phyloP scores from a whole-genome alignment of 1,140 invertebrate genomes.

The Drosophila mauritiana region DNA sequence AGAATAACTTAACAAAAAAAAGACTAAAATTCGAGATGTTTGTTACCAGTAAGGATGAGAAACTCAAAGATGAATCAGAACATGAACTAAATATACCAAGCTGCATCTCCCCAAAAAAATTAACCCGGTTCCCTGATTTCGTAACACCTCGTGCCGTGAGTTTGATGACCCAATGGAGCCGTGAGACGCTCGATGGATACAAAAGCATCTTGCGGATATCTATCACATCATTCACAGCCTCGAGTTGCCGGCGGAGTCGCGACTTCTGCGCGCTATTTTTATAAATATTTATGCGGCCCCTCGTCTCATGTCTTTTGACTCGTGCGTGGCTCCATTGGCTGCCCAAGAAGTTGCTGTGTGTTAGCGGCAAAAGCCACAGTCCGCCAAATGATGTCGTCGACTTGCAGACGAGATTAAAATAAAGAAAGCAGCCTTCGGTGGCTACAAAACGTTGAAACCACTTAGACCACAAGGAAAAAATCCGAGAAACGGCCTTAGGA shows the following conservation, averaged over 20 bases:
- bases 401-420: slow-evolving; percentile 77
- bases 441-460: slow-evolving; percentile 46
- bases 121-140: slow-evolving; percentile 4
- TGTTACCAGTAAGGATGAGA: too few species aligned
- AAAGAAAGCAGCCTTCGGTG: slow-evolving; percentile 54
- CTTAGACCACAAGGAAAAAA: slow-evolving; percentile 49
- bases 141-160: background rate
- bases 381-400: slow-evolving; percentile 78
- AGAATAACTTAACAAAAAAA: too few species aligned
- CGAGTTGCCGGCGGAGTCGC: slow-evolving; percentile 17
- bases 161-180: slow-evolving; percentile 19
- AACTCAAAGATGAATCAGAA: too few species aligned
- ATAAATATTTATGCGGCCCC: slow-evolving; percentile 73
- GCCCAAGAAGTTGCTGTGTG: slow-evolving; percentile 8
- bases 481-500: background rate
- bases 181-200: slow-evolving; percentile 9
- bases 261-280: slow-evolving; percentile 68
- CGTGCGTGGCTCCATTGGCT: slow-evolving; percentile 18
- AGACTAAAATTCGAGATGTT: too few species aligned
- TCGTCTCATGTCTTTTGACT: slow-evolving; percentile 23
- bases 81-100: background rate
- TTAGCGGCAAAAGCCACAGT: slow-evolving; percentile 23
- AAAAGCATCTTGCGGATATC: slow-evolving; percentile 36
- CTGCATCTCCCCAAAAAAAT: background rate
- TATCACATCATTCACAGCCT: slow-evolving; percentile 62